A percentile compares a stretch with the other conserved stretches of the same genome.
Evolutionary conservation across 2,797 vertebrate genomes (phyloP).

Genomic region (Tympanoctomys barrerae): DNA sequence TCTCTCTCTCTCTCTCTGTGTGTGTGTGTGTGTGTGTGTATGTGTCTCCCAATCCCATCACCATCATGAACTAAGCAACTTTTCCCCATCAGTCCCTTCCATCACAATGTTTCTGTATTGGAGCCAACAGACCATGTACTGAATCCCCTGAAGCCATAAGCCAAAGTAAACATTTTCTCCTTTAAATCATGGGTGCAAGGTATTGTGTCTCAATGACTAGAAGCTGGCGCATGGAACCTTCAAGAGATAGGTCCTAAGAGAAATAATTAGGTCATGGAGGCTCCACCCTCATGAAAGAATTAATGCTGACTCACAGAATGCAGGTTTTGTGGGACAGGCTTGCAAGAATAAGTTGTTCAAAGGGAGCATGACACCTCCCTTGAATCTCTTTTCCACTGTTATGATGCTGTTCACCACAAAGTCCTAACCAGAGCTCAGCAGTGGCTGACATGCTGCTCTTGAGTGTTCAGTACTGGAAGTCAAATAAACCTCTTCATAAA

Average conservation of each 20-base stretch:
- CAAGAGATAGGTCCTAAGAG: neutral
- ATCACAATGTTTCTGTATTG: neutral
- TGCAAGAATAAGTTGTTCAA: neutral
- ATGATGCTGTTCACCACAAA: neutral
- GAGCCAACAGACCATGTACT: neutral
- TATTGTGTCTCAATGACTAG: neutral
- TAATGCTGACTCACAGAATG: neutral
- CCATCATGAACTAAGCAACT: neutral
- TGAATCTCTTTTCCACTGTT: neutral
- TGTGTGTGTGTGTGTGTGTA: neutral
- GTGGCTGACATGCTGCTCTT: neutral
- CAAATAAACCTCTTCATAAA: neutral
- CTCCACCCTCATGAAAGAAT: neutral
- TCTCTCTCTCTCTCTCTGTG: neutral
- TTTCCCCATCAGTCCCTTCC: neutral
- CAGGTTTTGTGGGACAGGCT: neutral
- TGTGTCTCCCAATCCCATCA: neutral
- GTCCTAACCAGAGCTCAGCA: too few relatives aligned
- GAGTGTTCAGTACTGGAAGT: neutral
- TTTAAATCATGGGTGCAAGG: neutral
- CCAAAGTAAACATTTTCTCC: neutral
- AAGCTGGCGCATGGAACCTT: neutral
- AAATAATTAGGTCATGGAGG: neutral
- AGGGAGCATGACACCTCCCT: neutral
- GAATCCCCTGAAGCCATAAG: neutral